Conservation (phyloP, 2,888 invertebrate genomes). For the Notodromas monacha region DNA sequence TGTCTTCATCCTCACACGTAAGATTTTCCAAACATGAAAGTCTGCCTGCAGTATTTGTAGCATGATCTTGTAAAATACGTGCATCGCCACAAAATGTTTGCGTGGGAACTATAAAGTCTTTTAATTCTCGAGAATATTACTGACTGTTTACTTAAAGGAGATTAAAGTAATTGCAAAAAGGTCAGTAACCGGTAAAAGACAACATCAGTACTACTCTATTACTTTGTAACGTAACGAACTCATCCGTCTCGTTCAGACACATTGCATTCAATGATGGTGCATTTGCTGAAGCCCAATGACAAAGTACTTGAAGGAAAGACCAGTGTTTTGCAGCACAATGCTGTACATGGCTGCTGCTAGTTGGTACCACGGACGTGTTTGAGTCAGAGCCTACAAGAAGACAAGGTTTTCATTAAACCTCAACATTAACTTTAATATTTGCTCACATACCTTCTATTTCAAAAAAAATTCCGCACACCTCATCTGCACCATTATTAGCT, state of each 20-base stretch:
- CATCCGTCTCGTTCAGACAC: too few species aligned
- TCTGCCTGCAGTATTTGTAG: background rate
- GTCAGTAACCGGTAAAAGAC: background rate
- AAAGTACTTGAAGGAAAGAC: constrained; percentile 1
- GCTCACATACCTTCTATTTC: too few species aligned
- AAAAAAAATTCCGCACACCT: too few species aligned
- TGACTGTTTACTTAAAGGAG: background rate
- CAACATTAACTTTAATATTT: background rate
- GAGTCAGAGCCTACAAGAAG: constrained; percentile 2
- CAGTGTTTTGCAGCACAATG: background rate
- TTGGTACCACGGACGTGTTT: background rate
- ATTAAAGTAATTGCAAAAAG: background rate
- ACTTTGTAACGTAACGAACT: too few species aligned
- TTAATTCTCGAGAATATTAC: background rate
- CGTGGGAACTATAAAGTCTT: background rate
- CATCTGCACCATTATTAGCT: too few species aligned
- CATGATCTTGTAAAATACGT: background rate
- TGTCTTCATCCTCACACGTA: constrained; percentile 1
- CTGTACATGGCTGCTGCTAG: background rate
- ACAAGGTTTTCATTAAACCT: background rate
- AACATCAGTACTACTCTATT: background rate
- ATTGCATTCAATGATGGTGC: background rate
- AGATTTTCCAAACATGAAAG: background rate
- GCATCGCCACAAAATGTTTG: background rate
- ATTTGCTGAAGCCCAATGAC: constrained; percentile 4